These are phyloP conservation scores for Chionoecetes opilio DNA, from an alignment of 1,140 invertebrate genomes.

Conservation along the genomic window DNA sequence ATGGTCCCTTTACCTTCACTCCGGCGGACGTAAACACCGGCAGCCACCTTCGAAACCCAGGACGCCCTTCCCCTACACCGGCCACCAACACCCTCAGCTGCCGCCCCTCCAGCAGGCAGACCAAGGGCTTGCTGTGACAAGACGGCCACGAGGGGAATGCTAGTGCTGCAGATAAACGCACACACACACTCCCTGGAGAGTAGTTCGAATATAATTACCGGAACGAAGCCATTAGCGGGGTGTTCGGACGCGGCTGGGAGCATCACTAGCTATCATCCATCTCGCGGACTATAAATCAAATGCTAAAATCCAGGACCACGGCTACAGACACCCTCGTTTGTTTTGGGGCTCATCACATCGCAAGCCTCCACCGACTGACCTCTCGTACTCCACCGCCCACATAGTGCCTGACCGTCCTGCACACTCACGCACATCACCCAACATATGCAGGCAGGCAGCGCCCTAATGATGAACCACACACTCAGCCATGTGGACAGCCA, in stretches of 20 bases:
- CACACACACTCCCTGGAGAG: too few species aligned
- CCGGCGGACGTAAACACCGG: constrained; percentile 64
- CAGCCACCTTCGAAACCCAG: constrained; percentile 64
- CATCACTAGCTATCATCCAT: constrained; percentile 78
- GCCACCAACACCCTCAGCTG: not conserved
- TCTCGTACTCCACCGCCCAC: not conserved
- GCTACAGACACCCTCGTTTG: constrained; percentile 74
- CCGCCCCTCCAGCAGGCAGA: too few species aligned
- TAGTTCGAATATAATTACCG: not conserved
- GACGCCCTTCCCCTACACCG: not conserved
- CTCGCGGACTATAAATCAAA: constrained; percentile 77
- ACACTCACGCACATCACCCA: too few species aligned
- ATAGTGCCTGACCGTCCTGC: not conserved
- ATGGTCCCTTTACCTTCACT: constrained; percentile 75
- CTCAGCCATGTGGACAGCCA: too few species aligned
- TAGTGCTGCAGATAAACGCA: too few species aligned
- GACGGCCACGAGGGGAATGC: too few species aligned
- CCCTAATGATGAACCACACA: too few species aligned
- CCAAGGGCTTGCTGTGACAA: too few species aligned
- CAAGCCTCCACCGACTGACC: constrained; percentile 47
- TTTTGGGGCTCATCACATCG: constrained; percentile 71
- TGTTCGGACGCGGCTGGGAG: constrained; percentile 68
- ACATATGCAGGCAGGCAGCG: too few species aligned
- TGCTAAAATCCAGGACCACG: constrained; percentile 78
- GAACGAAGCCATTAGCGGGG: constrained; percentile 69